phyloP scores from a whole-genome alignment of 2,888 invertebrate species.

The Netelia melanura region DNA sequence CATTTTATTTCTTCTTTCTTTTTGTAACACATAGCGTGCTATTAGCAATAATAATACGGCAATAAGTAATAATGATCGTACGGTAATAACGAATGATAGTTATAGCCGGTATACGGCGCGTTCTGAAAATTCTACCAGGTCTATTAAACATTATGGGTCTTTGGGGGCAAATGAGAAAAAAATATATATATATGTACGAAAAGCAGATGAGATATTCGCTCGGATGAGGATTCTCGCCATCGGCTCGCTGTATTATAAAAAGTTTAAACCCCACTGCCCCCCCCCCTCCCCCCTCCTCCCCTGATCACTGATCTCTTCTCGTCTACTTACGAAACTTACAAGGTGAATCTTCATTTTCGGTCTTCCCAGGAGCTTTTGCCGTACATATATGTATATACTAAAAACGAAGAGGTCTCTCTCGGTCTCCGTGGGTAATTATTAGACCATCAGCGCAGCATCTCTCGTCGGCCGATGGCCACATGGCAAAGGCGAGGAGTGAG shows the following conservation, averaged over 20 bases:
- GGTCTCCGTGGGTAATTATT: slow-evolving; percentile 79
- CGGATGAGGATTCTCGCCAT: slow-evolving; percentile 32
- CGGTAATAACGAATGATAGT: slow-evolving; percentile 62
- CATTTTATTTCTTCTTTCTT: slow-evolving; percentile 39
- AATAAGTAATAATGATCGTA: slow-evolving; percentile 60
- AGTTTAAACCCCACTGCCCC: background rate
- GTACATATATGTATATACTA: slow-evolving; percentile 21
- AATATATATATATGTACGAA: slow-evolving; percentile 43
- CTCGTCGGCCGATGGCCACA: slow-evolving; percentile 81
- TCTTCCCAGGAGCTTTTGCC: slow-evolving; percentile 71
- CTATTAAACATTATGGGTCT: slow-evolving; percentile 49
- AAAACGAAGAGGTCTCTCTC: slow-evolving; percentile 31
- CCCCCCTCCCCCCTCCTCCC: background rate
- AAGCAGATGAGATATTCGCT: slow-evolving; percentile 57
- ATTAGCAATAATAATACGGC: slow-evolving; percentile 64
- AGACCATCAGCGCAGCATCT: slow-evolving; percentile 80
- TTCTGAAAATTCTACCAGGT: slow-evolving; percentile 52
- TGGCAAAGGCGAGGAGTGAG: slow-evolving; percentile 76
- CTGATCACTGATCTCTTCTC: slow-evolving; percentile 43
- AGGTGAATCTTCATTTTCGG: slow-evolving; percentile 79
- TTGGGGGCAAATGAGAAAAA: slow-evolving; percentile 14
- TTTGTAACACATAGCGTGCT: slow-evolving; percentile 59
- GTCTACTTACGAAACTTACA: slow-evolving; percentile 54
- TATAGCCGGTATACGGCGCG: slow-evolving; percentile 27
- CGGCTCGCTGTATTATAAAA: slow-evolving; percentile 44